Evolutionary conservation across 2,113 vertebrate genomes (phyloP), one percentile per base, ranked within the genome.

Genomic region (Atlantisia rogersi): DNA sequence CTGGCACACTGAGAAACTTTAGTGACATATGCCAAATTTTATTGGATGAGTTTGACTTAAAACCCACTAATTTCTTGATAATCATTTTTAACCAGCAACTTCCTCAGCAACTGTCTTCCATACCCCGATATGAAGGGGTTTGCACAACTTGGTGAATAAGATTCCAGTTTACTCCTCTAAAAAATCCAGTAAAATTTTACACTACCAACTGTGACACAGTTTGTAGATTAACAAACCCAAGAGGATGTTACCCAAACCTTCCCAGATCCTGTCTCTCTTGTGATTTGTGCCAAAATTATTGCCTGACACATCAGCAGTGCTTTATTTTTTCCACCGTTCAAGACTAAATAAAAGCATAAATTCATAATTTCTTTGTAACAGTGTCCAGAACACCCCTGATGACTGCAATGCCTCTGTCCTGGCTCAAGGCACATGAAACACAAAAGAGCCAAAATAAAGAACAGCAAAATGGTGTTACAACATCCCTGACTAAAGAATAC

Each of bases 261-360:
- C n/a, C 40, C 62, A 80, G 48, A 68, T 74, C 17, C 42, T 6
- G 3, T 9, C 14, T 50, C 76, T 40, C 50, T 26, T 22, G 68
- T 31, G 74, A n/a, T 26, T 48, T 53, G 39, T 74, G 63, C 35
- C 48, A 46, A 40, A 86, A 95, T 46, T 44, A 4, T 26, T 79
- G 48, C 39, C 80, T 82, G 74, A 79, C 55, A 12, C 21, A 46
- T 68, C 42, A 77, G 44, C 15, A 5, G 11, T 21, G 40, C 37
- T 85, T 96, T 87, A 35, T 60, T 15, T 93, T 94, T 98, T 80
- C 74, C 73, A 31, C 52, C 26, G 31, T 62, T 4, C 37, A 64
- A 82, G 58, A 82, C 50, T 75, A 85, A 95, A 94, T 73, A 74
- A 86, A 92, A 90, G 29, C 62, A 92, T 35, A 53, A 90, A 68